Evolutionary conservation across 2,888 invertebrate genomes (phyloP).

Genomic region (Thereva nobilitata): DNA sequence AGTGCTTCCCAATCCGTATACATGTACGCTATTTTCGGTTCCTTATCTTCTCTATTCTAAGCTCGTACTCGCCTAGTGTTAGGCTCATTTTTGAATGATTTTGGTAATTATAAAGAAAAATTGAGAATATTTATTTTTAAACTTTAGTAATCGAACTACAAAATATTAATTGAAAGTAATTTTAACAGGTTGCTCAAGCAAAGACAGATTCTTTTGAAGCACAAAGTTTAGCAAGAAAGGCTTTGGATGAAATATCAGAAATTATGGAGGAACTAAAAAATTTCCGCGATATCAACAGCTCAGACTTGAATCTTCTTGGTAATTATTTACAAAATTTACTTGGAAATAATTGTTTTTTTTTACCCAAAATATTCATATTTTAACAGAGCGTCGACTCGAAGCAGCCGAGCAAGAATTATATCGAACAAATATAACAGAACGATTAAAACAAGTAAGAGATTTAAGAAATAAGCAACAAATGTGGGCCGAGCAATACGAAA

Average conservation of each 20-base stretch:
- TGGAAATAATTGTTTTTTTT: constrained; percentile 2
- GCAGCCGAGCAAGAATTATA: constrained; percentile 72
- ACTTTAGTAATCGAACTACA: too few species aligned
- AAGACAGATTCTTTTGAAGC: constrained; percentile 82
- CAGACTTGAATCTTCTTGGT: constrained; percentile 68
- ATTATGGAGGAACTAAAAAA: constrained; percentile 78
- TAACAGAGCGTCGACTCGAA: constrained; percentile 67
- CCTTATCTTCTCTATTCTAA: too few species aligned
- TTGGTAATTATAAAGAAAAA: too few species aligned
- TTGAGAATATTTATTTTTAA: too few species aligned
- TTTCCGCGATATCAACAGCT: constrained; percentile 72
- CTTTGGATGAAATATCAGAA: constrained; percentile 74
- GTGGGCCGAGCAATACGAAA: constrained; percentile 79
- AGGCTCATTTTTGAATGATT: too few species aligned
- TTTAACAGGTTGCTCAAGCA: constrained; percentile 79
- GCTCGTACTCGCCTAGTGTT: too few species aligned
- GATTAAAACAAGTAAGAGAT: constrained; percentile 73
- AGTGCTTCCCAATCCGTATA: too few species aligned
- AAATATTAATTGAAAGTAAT: constrained; percentile 13
- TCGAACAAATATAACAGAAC: constrained; percentile 74
- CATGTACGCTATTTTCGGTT: too few species aligned
- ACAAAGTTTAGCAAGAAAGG: constrained; percentile 78
- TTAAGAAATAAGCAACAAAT: constrained; percentile 72
- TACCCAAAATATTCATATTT: constrained; percentile 1
- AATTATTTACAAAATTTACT: constrained; percentile 39